Evolutionary conservation across 2,888 invertebrate species (phyloP), one percentile per base, ranked within the genome.

Genomic region (Drosophila nr. perissopoda): DNA sequence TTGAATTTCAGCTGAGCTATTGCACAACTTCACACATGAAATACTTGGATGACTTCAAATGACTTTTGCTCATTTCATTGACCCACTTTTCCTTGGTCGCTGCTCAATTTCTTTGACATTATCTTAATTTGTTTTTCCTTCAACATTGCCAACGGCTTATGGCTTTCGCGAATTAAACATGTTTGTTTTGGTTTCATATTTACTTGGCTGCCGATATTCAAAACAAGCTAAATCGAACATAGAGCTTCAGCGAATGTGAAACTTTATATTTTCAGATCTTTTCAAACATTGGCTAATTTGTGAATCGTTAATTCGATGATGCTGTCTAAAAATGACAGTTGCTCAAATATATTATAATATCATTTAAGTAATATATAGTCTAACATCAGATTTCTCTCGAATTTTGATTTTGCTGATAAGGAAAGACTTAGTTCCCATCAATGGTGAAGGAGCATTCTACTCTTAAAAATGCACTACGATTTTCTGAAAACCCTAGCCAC

Each of bases 1-100:
- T 51, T 52, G 18, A 38, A 48, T 40, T 74, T 48, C 31, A 42
- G 49, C 18, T n/a, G 27, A 10, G n/a, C 38, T n/a, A n/a, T 7
- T 5, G 29, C 27, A 5, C 40, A 59, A 42, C n/a, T 31, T 56
- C 40, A 34, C 58, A 38, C 34, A 27, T 58, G 52, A 49, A 54
- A 27, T 33, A 36, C 16, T 36, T 36, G 36, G 16, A 3, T 21
- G 52, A 13, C 36, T 25, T 16, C 10, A 27, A 16, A 16, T n/a
- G 21, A 33, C 11, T 54, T 38, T 36, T 21, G 27, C 16, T 34
- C 42, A 57, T 40, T 63, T 57, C 10, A 61, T 59, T 78, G 59
- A 60, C 58, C 53, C 42, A 74, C 52, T 42, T 72, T 34, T 18
- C 25, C 38, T 18, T 27, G 34, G 21, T 29, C 34, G 49, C 42